Percentiles rank a stretch among this genome's conserved stretches.
phyloP scores from a whole-genome alignment of 2,888 invertebrate genomes.

The Chromoteleia sp. region DNA sequence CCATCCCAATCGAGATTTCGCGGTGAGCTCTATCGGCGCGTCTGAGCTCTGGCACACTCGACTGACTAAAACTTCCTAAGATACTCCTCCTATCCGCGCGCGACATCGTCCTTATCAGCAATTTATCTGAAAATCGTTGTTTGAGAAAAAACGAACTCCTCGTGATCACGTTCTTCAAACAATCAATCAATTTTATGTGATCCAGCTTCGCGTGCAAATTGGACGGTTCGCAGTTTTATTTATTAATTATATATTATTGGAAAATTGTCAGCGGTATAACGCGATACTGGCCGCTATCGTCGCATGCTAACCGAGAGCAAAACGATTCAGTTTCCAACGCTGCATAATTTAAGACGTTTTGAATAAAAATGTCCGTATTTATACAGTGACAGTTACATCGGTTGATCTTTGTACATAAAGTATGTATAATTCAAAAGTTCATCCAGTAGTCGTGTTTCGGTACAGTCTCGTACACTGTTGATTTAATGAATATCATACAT shows the following conservation, averaged over 20 bases:
- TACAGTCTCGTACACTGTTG: slow-evolving; percentile 31
- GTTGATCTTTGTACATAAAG: slow-evolving; percentile 35
- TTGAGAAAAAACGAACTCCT: slow-evolving; percentile 27
- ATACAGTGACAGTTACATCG: slow-evolving; percentile 43
- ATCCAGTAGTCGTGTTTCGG: slow-evolving; percentile 42
- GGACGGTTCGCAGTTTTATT: not conserved
- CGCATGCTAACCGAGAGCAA: too few relatives aligned
- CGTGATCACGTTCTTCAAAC: slow-evolving; percentile 37
- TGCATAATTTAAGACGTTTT: slow-evolving; percentile 9
- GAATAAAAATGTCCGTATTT: slow-evolving; percentile 36
- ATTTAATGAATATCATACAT: slow-evolving; percentile 51
- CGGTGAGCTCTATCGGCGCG: slow-evolving; percentile 59
- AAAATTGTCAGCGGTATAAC: too few relatives aligned
- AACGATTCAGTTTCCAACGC: not conserved
- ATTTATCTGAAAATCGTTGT: slow-evolving; percentile 58
- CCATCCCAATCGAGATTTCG: slow-evolving; percentile 67
- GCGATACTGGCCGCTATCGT: too few relatives aligned
- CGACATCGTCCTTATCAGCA: slow-evolving; percentile 59
- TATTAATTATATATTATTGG: not conserved
- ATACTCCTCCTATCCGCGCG: slow-evolving; percentile 39
- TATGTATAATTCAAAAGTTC: slow-evolving; percentile 52
- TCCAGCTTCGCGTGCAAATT: not conserved
- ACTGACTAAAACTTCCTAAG: slow-evolving; percentile 42
- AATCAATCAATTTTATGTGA: slow-evolving; percentile 37
- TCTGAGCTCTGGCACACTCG: slow-evolving; percentile 51